Conservation (phyloP, 2,797 vertebrate species). For the Clarias platycephalus region DNA sequence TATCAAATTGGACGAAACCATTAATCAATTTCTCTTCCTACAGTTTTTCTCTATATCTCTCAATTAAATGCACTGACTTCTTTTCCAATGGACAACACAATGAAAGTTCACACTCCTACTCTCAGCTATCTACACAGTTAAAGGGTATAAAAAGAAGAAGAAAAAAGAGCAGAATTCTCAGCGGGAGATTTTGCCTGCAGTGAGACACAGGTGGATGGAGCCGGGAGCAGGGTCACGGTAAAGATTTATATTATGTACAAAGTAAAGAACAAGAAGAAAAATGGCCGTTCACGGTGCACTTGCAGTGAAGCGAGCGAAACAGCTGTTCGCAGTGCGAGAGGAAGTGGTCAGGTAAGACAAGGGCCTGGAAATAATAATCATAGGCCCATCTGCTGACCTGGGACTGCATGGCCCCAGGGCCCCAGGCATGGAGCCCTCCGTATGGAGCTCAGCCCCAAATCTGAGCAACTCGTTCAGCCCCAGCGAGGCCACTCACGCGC, state of each 20-base stretch:
- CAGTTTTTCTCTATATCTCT: constrained; percentile 8
- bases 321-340: constrained; percentile 94
- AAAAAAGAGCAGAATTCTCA: constrained; percentile 66
- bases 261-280: constrained; percentile 93
- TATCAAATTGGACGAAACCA: neutral
- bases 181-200: constrained; percentile 83
- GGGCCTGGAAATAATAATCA: constrained; percentile 92
- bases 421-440: constrained; percentile 84
- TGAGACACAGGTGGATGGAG: constrained; percentile 93
- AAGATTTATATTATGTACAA: constrained; percentile 95
- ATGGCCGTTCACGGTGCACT: constrained; percentile 81
- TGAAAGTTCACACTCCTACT: constrained; percentile 45
- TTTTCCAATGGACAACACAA: neutral
- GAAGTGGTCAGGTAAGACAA: constrained; percentile 92
- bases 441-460: constrained; percentile 82
- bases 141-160: constrained; percentile 56
- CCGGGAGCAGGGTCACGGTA: constrained; percentile 88
- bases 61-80: neutral
- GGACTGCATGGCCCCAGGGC: constrained; percentile 87
- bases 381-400: constrained; percentile 97
- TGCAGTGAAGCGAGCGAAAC: constrained; percentile 91
- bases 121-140: constrained; percentile 48
- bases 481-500: constrained; percentile 72
- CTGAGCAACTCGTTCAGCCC: constrained; percentile 71
- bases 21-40: neutral